A percentile compares a stretch with the other conserved stretches of the same genome.
phyloP scores from a whole-genome alignment of 2,888 invertebrate genomes.

The Acanthosoma haemorrhoidale region DNA sequence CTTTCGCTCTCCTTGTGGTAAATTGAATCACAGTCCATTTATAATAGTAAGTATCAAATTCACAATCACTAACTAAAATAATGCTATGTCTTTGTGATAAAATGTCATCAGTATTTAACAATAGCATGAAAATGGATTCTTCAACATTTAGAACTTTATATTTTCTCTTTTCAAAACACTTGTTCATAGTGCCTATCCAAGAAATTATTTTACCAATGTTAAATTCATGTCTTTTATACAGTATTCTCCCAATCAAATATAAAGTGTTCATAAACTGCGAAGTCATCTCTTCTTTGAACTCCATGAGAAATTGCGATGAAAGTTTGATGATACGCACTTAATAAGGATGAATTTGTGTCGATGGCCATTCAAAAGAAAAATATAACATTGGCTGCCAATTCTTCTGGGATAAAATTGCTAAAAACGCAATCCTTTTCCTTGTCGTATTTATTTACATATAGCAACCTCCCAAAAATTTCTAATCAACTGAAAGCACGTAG shows the following conservation, averaged over 20 bases:
- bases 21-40: constrained; percentile 9
- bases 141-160: constrained; percentile 20
- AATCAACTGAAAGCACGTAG: too few relatives aligned
- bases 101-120: constrained; percentile 4
- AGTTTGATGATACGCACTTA: too few relatives aligned
- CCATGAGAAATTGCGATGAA: too few relatives aligned
- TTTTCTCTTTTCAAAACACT: background rate
- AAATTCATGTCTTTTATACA: constrained; percentile 1
- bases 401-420: too few relatives aligned
- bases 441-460: too few relatives aligned
- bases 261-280: background rate
- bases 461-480: too few relatives aligned
- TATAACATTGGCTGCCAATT: too few relatives aligned
- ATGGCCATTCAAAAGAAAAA: too few relatives aligned
- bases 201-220: background rate
- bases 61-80: background rate
- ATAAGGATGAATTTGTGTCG: too few relatives aligned
- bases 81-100: constrained; percentile 11
- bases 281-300: too few relatives aligned
- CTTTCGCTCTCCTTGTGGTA: background rate
- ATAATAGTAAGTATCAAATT: constrained; percentile 13
- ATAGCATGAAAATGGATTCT: constrained; percentile 15
- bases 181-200: background rate
- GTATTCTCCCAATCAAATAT: background rate
- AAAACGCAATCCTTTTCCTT: too few relatives aligned